These are phyloP conservation scores for Aplodontia rufa DNA, from an alignment of 2,113 vertebrate species.

Conservation along the genomic window DNA sequence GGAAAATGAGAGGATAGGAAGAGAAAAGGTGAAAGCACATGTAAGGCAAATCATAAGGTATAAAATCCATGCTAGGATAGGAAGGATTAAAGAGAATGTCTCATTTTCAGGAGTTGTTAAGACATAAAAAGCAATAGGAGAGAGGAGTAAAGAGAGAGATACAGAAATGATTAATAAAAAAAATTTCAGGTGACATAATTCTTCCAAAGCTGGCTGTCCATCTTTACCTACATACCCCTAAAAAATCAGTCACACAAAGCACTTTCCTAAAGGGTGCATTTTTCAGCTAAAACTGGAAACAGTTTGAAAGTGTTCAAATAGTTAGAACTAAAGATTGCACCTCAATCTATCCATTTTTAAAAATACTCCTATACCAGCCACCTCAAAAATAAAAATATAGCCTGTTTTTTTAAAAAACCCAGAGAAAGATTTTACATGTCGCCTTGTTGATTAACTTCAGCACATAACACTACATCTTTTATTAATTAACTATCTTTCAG, in stretches of 20 bases:
- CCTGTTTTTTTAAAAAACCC: constrained; percentile 26
- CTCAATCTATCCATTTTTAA: constrained; percentile 18
- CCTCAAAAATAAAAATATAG: constrained; percentile 14
- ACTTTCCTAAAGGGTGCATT: constrained; percentile 33
- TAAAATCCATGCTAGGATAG: neutral
- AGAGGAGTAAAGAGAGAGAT: neutral
- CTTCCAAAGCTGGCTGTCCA: neutral
- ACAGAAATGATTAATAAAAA: neutral
- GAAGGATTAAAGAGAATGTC: neutral
- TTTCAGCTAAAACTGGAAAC: constrained; percentile 47
- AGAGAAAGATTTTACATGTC: constrained; percentile 21
- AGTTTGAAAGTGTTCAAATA: constrained; percentile 34
- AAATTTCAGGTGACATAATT: constrained; percentile 11
- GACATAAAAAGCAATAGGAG: neutral
- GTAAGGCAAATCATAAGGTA: neutral
- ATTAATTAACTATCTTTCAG: neutral
- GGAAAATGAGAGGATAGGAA: neutral
- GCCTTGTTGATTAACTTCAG: constrained; percentile 8
- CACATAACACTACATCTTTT: constrained; percentile 7
- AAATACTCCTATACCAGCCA: neutral
- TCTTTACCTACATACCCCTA: neutral
- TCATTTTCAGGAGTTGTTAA: neutral
- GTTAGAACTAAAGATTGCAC: neutral
- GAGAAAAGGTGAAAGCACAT: neutral
- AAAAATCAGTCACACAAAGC: constrained; percentile 46